Conservation (phyloP, 2,113 vertebrate genomes). For the Chloroceryle aenea region DNA sequence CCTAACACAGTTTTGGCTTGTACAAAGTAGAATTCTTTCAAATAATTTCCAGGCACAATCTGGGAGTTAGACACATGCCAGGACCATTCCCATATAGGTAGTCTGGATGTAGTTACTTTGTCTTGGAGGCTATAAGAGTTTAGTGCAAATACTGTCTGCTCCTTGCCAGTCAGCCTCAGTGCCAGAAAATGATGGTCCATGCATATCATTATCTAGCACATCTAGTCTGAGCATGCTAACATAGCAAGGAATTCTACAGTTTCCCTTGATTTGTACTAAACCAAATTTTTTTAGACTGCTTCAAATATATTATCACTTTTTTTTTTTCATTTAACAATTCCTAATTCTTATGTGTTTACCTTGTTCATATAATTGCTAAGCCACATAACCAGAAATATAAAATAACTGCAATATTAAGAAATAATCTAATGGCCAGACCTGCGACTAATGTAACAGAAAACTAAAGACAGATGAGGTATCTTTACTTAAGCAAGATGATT, state of each 20-base stretch:
- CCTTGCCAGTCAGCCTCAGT: background rate
- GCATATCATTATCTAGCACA: background rate
- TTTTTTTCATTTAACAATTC: background rate
- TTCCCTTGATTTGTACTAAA: background rate
- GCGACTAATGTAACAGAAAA: constrained; percentile 22
- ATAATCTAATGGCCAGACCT: background rate
- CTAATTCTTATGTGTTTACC: background rate
- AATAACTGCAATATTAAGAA: background rate
- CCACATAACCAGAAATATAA: background rate
- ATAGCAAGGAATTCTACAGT: background rate
- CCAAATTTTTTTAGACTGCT: background rate
- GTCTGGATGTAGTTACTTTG: background rate
- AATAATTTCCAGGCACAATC: background rate
- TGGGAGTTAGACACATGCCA: background rate
- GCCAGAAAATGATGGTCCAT: background rate
- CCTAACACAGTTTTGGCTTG: background rate
- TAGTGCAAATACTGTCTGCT: background rate
- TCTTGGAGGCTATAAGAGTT: background rate
- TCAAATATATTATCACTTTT: background rate
- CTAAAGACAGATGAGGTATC: background rate
- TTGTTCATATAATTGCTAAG: background rate
- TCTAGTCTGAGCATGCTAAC: background rate
- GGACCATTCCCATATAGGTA: background rate
- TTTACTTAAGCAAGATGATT: constrained; percentile 1
- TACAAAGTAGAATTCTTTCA: background rate